Evolutionary conservation across 2,888 invertebrate species (phyloP), one percentile per base, ranked within the genome.

Genomic region (Drosophila helvetica): DNA sequence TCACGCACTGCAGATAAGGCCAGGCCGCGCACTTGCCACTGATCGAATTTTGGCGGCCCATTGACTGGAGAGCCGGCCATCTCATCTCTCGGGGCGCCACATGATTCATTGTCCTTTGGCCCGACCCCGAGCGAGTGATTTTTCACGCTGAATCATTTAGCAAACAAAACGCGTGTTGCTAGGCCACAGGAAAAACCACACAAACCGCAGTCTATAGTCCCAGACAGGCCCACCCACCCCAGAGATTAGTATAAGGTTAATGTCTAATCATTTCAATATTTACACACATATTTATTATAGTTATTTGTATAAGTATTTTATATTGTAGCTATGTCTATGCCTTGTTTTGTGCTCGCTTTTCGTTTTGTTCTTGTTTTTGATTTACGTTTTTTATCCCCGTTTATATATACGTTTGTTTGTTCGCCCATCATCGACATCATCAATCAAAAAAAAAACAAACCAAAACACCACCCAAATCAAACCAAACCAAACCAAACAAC

Each of bases 341-440:
- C 75, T 77, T 73, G 54, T 51, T 45, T 43, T 71, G 75, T 75
- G 78, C 63, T 75, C 70, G 82, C 53, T 22, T 50, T 71, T 57
- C 58, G 57, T 69, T 75, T 46, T 71, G 75, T 76, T 80, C 75
- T 62, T 27, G 74, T 71, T 82, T 74, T 80, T 78, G 74, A 63
- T 86, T 83, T 83, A 64, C 73, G 71, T 76, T 79, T 62, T 80
- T 78, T 79, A 60, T 67, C 70, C 62, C 79, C 73, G 74, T 50
- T 75, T 50, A 38, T 42, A 65, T 15, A 65, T 10, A 38, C 64
- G 65, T 59, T 51, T 42, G 59, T 58, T 72, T 58, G 73, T 48
- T 70, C 71, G 62, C 69, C 77, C 82, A 87, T 87, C 80, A 75
- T 78, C 75, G 79, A 84, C 71, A 83, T 73, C 86, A 81, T 78